phyloP scores from a whole-genome alignment of 2,797 vertebrate genomes.

The Oreonectes daqikongensis region DNA sequence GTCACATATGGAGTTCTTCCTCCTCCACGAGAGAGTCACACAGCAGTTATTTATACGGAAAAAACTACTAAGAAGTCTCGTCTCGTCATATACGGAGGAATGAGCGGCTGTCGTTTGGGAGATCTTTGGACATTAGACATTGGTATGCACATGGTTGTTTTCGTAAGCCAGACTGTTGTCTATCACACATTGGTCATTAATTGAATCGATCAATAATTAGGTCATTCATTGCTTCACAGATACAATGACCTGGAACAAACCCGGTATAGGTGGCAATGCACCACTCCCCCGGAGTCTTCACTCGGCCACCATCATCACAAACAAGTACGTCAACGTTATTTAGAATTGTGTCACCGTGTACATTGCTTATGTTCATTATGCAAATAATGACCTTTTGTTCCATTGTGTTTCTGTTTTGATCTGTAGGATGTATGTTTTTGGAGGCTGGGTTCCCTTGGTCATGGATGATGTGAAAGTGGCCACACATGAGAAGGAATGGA shows the following conservation, averaged over 20 bases:
- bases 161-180: background rate
- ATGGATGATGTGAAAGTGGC: slow-evolving; percentile 98
- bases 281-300: slow-evolving; percentile 92
- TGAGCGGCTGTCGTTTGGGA: slow-evolving; percentile 94
- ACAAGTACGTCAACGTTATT: slow-evolving; percentile 80
- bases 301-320: slow-evolving; percentile 93
- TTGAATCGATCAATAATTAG: slow-evolving; percentile 12
- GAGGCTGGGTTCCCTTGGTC: slow-evolving; percentile 89
- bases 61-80: slow-evolving; percentile 87
- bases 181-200: background rate
- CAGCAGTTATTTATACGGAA: slow-evolving; percentile 94
- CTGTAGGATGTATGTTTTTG: slow-evolving; percentile 87
- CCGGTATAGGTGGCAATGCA: slow-evolving; percentile 85
- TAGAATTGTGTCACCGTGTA: background rate
- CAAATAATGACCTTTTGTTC: background rate
- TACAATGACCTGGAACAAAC: slow-evolving; percentile 92
- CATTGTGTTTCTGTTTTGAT: slow-evolving; percentile 48
- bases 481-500: slow-evolving; percentile 97
- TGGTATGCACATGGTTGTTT: slow-evolving; percentile 74
- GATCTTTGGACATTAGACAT: slow-evolving; percentile 96
- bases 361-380: background rate
- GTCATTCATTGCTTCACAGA: slow-evolving; percentile 69
- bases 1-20: slow-evolving; percentile 93
- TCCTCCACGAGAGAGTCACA: slow-evolving; percentile 93
- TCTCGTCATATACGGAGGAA: slow-evolving; percentile 92